Conservation (phyloP, 2,888 invertebrate genomes). For the Lithophane leautieri region DNA sequence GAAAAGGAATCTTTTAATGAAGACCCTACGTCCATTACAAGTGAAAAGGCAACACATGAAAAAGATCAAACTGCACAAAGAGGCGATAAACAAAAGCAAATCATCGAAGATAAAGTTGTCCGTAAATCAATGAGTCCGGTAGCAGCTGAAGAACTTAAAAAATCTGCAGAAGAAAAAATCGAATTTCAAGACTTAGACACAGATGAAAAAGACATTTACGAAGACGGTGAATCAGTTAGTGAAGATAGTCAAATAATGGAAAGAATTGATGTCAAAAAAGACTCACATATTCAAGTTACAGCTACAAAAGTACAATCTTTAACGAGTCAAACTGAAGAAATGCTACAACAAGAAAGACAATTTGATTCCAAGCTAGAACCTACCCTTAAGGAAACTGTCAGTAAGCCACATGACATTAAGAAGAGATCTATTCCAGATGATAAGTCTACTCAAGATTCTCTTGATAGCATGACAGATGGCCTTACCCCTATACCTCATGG, state of each 20-base stretch:
- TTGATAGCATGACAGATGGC: constrained; percentile 74
- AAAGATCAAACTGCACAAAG: constrained; percentile 11
- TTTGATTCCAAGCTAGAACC: constrained; percentile 61
- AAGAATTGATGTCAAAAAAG: constrained; percentile 53
- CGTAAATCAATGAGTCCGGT: constrained; percentile 1
- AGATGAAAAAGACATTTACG: constrained; percentile 66
- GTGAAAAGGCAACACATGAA: constrained; percentile 5
- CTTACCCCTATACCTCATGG: constrained; percentile 72
- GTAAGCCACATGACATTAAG: constrained; percentile 59
- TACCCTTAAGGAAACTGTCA: constrained; percentile 54
- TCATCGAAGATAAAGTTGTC: constrained; percentile 21
- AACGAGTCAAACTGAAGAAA: constrained; percentile 70
- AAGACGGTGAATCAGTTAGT: constrained; percentile 68
- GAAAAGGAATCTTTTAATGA: constrained; percentile 62
- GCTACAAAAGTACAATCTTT: constrained; percentile 59
- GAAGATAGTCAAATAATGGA: constrained; percentile 68
- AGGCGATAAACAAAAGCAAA: constrained; percentile 24
- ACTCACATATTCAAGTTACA: constrained; percentile 52
- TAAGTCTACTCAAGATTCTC: constrained; percentile 63
- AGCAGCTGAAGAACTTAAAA: neutral
- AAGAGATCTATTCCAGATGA: constrained; percentile 62
- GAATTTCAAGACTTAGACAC: constrained; percentile 40
- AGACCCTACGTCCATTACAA: neutral
- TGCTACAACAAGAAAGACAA: constrained; percentile 70
- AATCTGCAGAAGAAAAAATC: constrained; percentile 18